Base-by-base conservation (phyloP, 2,113 vertebrate species). In the Platycercus adscitus region DNA sequence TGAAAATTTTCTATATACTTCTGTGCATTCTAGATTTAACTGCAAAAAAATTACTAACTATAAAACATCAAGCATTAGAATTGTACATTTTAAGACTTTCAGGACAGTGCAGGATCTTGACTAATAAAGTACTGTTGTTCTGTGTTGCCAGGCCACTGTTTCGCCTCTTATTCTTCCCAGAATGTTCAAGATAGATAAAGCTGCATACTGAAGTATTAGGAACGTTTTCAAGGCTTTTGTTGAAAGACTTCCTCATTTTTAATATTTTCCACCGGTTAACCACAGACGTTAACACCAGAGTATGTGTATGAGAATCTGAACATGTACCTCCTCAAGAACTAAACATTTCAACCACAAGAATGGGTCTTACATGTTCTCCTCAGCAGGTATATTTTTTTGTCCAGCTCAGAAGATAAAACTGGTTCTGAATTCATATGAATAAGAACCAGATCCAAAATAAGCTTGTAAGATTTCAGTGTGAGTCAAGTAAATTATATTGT, bases 221-320 rank as follows among this genome's bases (percentile, higher is more conserved):
- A 93, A 84, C 39, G 35, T 56, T 70, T 92, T 89, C 68, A 86
- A 87, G 52, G 41, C 41, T 94, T n/a, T 63, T 6, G 10, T 53
- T 88, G 71, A 93, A 94, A 88, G 66, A 49, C 64, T 75, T 76
- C 56, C 37, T 73, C 1, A 19, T 52, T 86, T 94, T 96, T 89
- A 64, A 44, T 90, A 79, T 92, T 95, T 94, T 95, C 81, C 76
- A 81, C 28, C 81, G 80, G 92, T 95, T 95, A 94, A 91, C 83
- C 88, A 76, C 80, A 93, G 91, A 61, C 1, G 0, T 43, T 68
- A 79, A 56, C 82, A 75, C 58, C 52, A 24, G 50, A 65, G 7
- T 49, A 35, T 0, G 21, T n/a, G 31, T 55, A 46, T 93, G 76
- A 88, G 86, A 90, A 71, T 16, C 43, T 73, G 53, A 94, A 55